Conservation (phyloP, 2,797 vertebrate genomes). For the Lepidocolaptes lacrymiger region DNA sequence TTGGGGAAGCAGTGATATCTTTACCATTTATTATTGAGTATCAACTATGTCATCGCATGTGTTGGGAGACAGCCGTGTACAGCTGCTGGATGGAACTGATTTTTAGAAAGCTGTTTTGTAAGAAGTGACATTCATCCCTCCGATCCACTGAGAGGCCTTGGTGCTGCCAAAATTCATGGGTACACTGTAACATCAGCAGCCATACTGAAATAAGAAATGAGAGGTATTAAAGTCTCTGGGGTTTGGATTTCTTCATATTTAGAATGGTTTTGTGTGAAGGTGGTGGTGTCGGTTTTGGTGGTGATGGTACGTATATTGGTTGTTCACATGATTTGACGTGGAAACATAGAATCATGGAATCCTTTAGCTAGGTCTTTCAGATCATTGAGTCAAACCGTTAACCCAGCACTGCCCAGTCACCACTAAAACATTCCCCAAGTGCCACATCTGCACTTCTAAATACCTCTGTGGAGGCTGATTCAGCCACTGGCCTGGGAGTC, state of each 20-base stretch:
- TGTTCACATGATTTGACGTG: fast-evolving
- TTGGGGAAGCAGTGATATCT: neutral
- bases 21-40: neutral
- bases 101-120: neutral
- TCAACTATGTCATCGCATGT: neutral
- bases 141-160: neutral
- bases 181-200: neutral
- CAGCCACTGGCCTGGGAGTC: neutral
- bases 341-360: neutral
- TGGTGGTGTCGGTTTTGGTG: neutral
- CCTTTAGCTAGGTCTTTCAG: neutral
- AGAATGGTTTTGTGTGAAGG: neutral
- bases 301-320: neutral
- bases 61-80: neutral
- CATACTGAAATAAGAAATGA: neutral
- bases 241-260: neutral
- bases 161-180: neutral
- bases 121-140: neutral
- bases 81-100: neutral
- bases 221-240: neutral
- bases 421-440: neutral
- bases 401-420: neutral
- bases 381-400: neutral
- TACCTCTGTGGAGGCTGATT: neutral
- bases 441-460: neutral